Percentiles rank a stretch among this genome's conserved stretches.
These are phyloP conservation scores for rat (Rattus norvegicus) DNA, from an alignment of 2,113 vertebrate genomes.

Conservation along the genomic window GRCr8 NC_086029.1:18661001-18661500, in stretches of 20 bases:
- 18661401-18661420: background rate
- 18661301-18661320: background rate
- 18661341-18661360: background rate
- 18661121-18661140: background rate
- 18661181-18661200: background rate
- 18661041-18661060: conserved; percentile 15
- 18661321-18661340: background rate
- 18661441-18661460: background rate
- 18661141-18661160: background rate
- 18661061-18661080: conserved; percentile 4
- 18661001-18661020: background rate
- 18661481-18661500: background rate
- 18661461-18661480: background rate
- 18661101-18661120: background rate
- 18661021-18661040: conserved; percentile 5
- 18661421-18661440: background rate
- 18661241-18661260: background rate
- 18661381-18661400: background rate
- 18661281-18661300: background rate
- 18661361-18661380: background rate
- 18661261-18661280: background rate
- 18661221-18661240: background rate
- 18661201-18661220: background rate
- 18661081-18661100: background rate
- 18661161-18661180: background rate